Evolutionary conservation across 2,888 invertebrate species (phyloP), one percentile per base, ranked within the genome.

Genomic region (Girardia tigrina): DNA sequence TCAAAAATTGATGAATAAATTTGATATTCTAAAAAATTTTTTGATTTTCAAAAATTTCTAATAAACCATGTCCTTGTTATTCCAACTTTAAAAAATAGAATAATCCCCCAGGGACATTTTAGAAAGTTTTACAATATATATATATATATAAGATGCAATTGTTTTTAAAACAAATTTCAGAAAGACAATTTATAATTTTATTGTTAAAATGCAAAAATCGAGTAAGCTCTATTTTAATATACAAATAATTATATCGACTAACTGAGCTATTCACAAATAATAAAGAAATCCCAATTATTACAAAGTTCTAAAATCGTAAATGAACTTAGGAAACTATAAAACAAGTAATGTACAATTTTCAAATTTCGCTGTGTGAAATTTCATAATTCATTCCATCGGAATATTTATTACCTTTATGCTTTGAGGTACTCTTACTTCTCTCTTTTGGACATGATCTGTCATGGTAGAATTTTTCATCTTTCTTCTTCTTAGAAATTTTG

Each of bases 221-320:
- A 56, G 56, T 56, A 56, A 56, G 56, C 56, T 56, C 56, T 56
- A 56, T 56, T 56, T 56, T 36, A n/a, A 56, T 6, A 56, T 56
- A 56, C 56, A 56, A n/a, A 56, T 56, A 56, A 56, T 56, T 16
- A 56, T 56, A 56, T 56, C 23, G n/a, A 56, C 56, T 56, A 56
- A 56, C 56, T 56, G 56, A 56, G 56, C 56, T 56, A 56, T 56
- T 56, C 56, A 56, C 56, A 56, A 56, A 56, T 6, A 56, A 56
- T 12, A 56, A 56, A 56, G 4, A 56, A 56, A 12, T 56, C 23
- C n/a, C 56, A 56, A 56, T 12, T n/a, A n/a, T 56, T 56, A 56
- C 56, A 56, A 56, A 56, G 23, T 20, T 56, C 56, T 56, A 56
- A 56, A 56, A 56, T 56, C 56, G 56, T 56, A 4, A 56, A 56